Conservation (phyloP, 2,888 invertebrate genomes). For the Eretmocerus hayati region DNA sequence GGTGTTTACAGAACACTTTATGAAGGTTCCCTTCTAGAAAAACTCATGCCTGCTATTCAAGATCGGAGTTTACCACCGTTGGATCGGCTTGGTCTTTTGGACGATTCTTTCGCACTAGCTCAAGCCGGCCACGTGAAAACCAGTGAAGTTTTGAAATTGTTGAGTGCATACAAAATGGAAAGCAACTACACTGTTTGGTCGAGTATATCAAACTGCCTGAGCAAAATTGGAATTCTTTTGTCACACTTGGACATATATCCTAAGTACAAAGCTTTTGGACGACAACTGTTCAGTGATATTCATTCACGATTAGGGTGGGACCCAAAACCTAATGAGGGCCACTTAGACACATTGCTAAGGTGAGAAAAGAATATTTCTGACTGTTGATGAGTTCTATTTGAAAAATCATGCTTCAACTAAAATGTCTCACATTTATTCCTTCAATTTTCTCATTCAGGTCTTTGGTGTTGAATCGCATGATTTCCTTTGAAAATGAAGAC, state of each 20-base stretch:
- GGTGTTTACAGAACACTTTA: conserved; percentile 89
- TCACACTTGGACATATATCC: conserved; percentile 70
- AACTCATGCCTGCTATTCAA: conserved; percentile 72
- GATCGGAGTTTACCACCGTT: conserved; percentile 74
- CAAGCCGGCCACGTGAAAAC: conserved; percentile 79
- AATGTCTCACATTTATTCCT: background rate
- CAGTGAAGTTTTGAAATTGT: conserved; percentile 71
- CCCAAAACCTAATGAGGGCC: conserved; percentile 71
- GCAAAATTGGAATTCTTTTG: conserved; percentile 66
- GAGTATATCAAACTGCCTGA: conserved; percentile 69
- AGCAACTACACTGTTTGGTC: conserved; percentile 92
- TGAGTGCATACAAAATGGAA: conserved; percentile 77
- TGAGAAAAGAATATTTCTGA: conserved; percentile 5
- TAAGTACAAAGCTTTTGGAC: conserved; percentile 67
- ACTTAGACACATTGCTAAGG: conserved; percentile 77
- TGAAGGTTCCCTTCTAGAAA: conserved; percentile 64
- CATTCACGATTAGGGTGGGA: conserved; percentile 79
- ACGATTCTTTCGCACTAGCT: conserved; percentile 90
- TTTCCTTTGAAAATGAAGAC: conserved; percentile 71
- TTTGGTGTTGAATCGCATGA: conserved; percentile 74
- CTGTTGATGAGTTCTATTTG: background rate
- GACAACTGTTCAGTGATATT: conserved; percentile 66
- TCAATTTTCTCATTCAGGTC: too few species aligned
- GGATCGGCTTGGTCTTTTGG: conserved; percentile 82
- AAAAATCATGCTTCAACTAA: background rate